These are phyloP conservation scores for Electrona antarctica DNA, from an alignment of 2,113 vertebrate species.

Conservation along the genomic window DNA sequence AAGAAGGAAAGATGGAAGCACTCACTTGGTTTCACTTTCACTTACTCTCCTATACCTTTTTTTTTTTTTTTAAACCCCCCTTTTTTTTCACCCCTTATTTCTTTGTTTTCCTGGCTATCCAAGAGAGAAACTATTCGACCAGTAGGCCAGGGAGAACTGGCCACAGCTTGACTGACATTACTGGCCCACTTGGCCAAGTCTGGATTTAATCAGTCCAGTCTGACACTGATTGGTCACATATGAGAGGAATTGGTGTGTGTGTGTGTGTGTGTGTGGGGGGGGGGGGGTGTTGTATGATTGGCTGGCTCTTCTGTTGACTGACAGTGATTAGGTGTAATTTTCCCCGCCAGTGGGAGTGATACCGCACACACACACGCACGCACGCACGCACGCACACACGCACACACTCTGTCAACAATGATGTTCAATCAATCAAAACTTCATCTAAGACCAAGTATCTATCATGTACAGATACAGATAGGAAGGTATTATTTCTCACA, in stretches of 20 bases:
- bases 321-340: slow-evolving; percentile 6
- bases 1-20: no score
- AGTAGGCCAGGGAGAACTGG: neutral
- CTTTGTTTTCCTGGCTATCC: no score
- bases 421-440: neutral
- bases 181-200: neutral
- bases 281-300: neutral
- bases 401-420: neutral
- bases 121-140: neutral
- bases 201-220: neutral
- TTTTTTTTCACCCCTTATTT: no score
- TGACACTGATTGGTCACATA: slow-evolving; percentile 1
- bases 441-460: no score
- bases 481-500: no score
- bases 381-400: no score
- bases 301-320: neutral
- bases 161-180: slow-evolving; percentile 1
- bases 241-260: neutral
- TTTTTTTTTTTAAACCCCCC: no score
- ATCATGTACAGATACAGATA: no score
- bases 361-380: no score
- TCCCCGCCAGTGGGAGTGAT: neutral
- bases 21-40: no score
- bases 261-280: no score
- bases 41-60: no score